Base-by-base conservation (phyloP, 2,797 vertebrate genomes). In the Etheostoma perlongum region DNA sequence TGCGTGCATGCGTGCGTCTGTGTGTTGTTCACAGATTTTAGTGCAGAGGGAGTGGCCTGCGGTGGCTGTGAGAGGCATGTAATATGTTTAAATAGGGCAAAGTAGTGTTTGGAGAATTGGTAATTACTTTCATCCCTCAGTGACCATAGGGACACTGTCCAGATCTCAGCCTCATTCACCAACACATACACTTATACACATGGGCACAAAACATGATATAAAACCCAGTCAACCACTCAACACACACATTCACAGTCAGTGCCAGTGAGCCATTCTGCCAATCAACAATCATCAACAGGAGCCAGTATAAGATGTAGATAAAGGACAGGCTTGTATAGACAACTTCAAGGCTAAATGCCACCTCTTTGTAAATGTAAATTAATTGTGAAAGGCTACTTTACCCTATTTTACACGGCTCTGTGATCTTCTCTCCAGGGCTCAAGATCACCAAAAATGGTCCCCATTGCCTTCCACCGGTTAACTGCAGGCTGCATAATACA, bases 51-150 rank as follows among this genome's bases (percentile, higher is more conserved):
- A 80, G 82, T 70, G 89, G 89, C 83, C 67, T 84, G 85, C 68
- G 66, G 85, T 94, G 92, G 84, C 92, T 90, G 87, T 91, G 91
- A 93, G 88, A 95, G 93, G 92, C 93, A 91, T 94, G 94, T 96
- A 95, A 96, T 95, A 92, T 93, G 91, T 95, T 96, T 95, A 96
- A 96, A 94, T 91, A 73, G 52, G 85, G 90, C 92, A 95, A 96
- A 96, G 95, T 95, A 96, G 93, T 96, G 96, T 97, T 96, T 96
- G 94, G 95, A 96, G 95, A 94, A 96, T 94, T 94, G 92, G 93
- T 97, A 97, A 97, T 97, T 96, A 95, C 95, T 96, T 92, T 96
- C 96, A 97, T 97, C 96, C 96, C 94, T 94, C 93, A 94, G 92
- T 94, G 95, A 93, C 93, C 92, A 94, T 71, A 64, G 86, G 83